These are phyloP conservation scores for Danaus melanippus DNA, from an alignment of 1,140 invertebrate species.

Conservation along the genomic window DNA sequence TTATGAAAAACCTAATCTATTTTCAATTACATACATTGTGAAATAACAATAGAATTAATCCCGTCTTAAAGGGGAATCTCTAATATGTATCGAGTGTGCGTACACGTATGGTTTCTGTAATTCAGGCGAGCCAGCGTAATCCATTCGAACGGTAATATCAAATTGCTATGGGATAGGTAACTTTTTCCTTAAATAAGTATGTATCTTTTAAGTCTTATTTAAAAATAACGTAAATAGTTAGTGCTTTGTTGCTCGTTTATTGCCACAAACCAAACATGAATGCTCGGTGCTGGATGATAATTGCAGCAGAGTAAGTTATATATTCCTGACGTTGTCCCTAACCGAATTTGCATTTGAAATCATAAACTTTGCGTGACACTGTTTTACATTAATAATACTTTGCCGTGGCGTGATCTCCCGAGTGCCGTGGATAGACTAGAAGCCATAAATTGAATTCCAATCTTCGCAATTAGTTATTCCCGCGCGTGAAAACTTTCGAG, in stretches of 20 bases:
- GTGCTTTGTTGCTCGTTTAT: no score
- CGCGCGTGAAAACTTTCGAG: constrained; percentile 71
- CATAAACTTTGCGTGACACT: constrained; percentile 72
- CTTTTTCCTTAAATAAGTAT: constrained; percentile 15
- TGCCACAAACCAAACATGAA: no score
- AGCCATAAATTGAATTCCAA: constrained; percentile 72
- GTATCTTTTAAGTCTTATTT: constrained; percentile 24
- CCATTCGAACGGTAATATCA: constrained; percentile 52
- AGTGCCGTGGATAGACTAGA: constrained; percentile 52
- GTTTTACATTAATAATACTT: constrained; percentile 73
- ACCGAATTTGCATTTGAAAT: constrained; percentile 69
- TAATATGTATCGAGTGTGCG: constrained; percentile 55
- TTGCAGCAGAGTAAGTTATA: constrained; percentile 37
- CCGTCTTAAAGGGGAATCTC: constrained; percentile 52
- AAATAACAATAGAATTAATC: constrained; percentile 51
- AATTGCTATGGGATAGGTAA: constrained; percentile 42
- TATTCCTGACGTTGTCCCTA: constrained; percentile 63
- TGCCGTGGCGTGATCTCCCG: constrained; percentile 64
- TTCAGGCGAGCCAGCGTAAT: constrained; percentile 61
- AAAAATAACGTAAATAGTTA: constrained; percentile 1
- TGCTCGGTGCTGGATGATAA: no score
- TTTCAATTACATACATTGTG: no score
- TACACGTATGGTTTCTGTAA: constrained; percentile 68
- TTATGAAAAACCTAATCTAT: no score
- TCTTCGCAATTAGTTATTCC: constrained; percentile 72